Conservation (phyloP, 2,797 vertebrate species). For the Choloepus didactylus region DNA sequence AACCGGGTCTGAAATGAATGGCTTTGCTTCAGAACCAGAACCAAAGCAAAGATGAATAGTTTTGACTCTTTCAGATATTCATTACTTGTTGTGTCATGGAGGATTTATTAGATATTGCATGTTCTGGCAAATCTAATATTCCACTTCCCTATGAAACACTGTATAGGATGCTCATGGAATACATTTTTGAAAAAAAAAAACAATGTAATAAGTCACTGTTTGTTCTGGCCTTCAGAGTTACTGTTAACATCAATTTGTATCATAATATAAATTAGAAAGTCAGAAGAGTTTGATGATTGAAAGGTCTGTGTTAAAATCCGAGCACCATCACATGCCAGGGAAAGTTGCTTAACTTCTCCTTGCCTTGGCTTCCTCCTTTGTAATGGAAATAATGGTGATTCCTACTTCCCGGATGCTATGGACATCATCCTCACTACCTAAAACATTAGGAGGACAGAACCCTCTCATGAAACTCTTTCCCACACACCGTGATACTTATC, state of each 20-base stretch:
- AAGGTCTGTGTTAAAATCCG: neutral
- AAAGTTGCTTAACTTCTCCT: neutral
- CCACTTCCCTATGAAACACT: neutral
- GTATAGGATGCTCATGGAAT: neutral
- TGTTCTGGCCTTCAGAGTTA: neutral
- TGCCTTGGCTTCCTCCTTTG: neutral
- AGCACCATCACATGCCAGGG: neutral
- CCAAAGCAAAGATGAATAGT: neutral
- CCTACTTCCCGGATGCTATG: neutral
- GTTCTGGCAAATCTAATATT: slow-evolving; percentile 1
- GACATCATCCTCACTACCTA: neutral
- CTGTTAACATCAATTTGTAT: neutral
- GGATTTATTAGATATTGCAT: neutral
- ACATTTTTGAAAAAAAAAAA: neutral
- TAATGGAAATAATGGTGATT: neutral
- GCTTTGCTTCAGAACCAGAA: neutral
- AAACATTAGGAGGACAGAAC: neutral
- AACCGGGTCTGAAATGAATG: neutral
- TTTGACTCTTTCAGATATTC: neutral
- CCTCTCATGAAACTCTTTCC: neutral
- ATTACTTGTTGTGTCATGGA: neutral
- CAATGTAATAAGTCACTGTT: neutral
- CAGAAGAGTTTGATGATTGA: neutral
- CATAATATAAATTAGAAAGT: slow-evolving; percentile 25
- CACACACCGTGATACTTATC: neutral